A percentile compares a stretch with the other conserved stretches of the same genome.
Conservation (phyloP, 2,113 vertebrate species). For the Cephalopterus ornatus region DNA sequence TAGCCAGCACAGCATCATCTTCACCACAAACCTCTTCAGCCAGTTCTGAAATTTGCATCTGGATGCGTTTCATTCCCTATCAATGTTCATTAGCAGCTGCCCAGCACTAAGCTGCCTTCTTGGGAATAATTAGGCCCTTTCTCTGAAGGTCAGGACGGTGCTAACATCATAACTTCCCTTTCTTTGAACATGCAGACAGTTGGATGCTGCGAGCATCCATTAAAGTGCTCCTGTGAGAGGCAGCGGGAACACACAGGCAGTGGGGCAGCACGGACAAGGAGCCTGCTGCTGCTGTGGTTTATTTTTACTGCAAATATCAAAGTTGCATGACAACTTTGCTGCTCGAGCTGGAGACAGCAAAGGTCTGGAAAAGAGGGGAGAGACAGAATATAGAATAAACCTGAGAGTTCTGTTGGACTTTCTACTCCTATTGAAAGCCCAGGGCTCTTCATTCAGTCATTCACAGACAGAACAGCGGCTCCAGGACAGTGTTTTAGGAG, state of each 20-base stretch:
- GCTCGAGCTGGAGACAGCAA: background rate
- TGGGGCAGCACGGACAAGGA: background rate
- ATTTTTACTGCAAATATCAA: background rate
- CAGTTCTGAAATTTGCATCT: slow-evolving; percentile 27
- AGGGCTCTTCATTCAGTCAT: background rate
- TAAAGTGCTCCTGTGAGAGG: background rate
- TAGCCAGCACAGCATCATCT: background rate
- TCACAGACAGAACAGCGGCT: background rate
- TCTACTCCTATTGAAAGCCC: background rate
- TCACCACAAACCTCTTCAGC: background rate
- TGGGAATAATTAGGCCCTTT: slow-evolving; percentile 35
- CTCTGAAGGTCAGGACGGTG: slow-evolving; percentile 18
- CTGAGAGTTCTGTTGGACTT: background rate
- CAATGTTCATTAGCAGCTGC: slow-evolving; percentile 48
- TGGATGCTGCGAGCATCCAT: background rate
- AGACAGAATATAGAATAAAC: background rate
- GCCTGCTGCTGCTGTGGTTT: background rate
- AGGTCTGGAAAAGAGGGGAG: background rate
- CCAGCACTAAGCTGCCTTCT: slow-evolving; percentile 18
- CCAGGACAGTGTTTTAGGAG: background rate
- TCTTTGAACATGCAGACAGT: background rate
- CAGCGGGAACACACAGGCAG: background rate
- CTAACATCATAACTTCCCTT: background rate
- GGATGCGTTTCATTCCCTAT: background rate
- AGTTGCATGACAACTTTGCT: background rate